phyloP scores from a whole-genome alignment of 2,888 invertebrate genomes.

The Archips crataeganus region DNA sequence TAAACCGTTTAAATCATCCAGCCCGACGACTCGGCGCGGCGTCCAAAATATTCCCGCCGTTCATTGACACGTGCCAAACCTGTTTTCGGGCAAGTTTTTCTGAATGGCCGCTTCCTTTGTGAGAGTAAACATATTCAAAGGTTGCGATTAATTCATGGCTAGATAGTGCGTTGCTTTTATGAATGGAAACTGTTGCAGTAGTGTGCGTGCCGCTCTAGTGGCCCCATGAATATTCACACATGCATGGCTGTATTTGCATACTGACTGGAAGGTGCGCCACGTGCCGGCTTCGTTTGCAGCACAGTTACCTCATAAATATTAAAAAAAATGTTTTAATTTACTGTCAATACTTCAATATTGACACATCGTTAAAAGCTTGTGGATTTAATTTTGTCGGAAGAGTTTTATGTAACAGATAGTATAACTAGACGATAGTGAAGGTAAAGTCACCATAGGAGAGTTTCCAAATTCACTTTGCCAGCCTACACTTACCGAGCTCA shows the following conservation, averaged over 20 bases:
- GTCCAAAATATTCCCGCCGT: constrained; percentile 82
- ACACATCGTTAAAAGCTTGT: constrained; percentile 40
- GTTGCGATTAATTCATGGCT: constrained; percentile 86
- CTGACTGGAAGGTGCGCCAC: constrained; percentile 76
- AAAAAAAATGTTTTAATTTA: constrained; percentile 73
- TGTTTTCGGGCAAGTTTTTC: constrained; percentile 81
- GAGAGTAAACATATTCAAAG: constrained; percentile 85
- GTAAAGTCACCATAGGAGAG: neutral
- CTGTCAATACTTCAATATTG: constrained; percentile 40
- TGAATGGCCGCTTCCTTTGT: constrained; percentile 85
- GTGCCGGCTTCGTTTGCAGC: constrained; percentile 71
- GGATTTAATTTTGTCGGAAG: constrained; percentile 32
- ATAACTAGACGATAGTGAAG: neutral
- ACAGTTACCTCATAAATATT: constrained; percentile 82
- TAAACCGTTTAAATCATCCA: constrained; percentile 80
- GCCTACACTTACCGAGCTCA: neutral
- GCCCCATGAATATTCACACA: constrained; percentile 63
- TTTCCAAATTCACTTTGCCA: neutral
- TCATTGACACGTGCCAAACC: constrained; percentile 86
- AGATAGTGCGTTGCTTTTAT: constrained; percentile 83
- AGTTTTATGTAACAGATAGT: constrained; percentile 27
- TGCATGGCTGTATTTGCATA: constrained; percentile 73
- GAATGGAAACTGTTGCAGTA: constrained; percentile 73
- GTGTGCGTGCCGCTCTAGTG: constrained; percentile 68
- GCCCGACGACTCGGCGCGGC: constrained; percentile 67